Evolutionary conservation across 2,888 invertebrate species (phyloP), one percentile per base, ranked within the genome.

Genomic region (Clusia tigrina): DNA sequence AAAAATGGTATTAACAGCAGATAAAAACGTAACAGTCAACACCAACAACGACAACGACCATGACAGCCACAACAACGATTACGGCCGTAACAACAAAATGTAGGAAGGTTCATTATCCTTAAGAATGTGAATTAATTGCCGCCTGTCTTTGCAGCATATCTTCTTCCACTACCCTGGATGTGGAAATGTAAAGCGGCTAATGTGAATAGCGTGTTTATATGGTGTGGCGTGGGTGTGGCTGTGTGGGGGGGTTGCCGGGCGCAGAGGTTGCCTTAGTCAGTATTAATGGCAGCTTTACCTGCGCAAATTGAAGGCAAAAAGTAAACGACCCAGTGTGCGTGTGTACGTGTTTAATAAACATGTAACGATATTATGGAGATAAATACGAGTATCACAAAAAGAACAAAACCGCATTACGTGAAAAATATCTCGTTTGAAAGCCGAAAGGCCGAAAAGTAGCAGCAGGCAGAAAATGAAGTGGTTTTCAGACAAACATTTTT

Each of bases 31-130:
- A 53, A n/a, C 55, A n/a, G n/a, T n/a, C n/a, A n/a, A n/a, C n/a
- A n/a, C n/a, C n/a, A 55, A 38, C 23, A 55, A 38, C 18, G 17
- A 32, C 37, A 37, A 12, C 37, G 38, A 42, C 58, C 48, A 37
- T 10, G 54, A 17, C 17, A 58, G 20, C 23, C 32, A 37, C 37
- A 52, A 58, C 23, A 38, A 51, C 15, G 25, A 52, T 22, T n/a
- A 2, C 12, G 37, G 10, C 10, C 22, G 9, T 32, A 17, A 23
- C 38, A 53, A 54, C 18, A 37, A 32, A 54, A 37, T 5, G 2
- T 48, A 22, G 2, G 2, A 6, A 48, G 22, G 48, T 48, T 48
- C 22, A 48, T 48, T 48, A 48, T 48, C 20, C 22, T 20, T 48
- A 2, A 48, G 20, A 20, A 22, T 48, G 48, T 48, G 22, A 48